phyloP scores from a whole-genome alignment of 2,888 invertebrate species.

The Geotrupes spiniger region DNA sequence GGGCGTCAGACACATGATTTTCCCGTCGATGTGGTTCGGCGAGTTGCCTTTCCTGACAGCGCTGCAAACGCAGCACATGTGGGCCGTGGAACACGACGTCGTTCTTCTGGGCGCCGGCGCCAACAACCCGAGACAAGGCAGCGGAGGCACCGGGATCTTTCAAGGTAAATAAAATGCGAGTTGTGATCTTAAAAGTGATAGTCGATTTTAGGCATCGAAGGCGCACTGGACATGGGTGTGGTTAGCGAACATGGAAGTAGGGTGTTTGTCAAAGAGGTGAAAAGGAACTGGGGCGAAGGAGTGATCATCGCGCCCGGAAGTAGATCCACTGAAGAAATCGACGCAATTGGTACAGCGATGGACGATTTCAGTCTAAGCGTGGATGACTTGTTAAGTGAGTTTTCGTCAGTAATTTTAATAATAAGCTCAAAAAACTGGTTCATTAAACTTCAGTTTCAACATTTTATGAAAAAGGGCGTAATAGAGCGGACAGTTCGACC shows the following conservation, averaged over 20 bases:
- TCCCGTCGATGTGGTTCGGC: conserved; percentile 78
- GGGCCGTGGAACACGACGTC: conserved; percentile 64
- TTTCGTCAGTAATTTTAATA: too few species aligned
- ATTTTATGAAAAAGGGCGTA: too few species aligned
- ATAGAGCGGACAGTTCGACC: too few species aligned
- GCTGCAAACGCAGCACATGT: conserved; percentile 67
- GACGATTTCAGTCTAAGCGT: conserved; percentile 9
- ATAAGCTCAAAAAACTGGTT: too few species aligned
- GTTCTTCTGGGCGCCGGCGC: conserved; percentile 71
- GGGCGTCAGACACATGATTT: conserved; percentile 59
- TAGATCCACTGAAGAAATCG: conserved; percentile 2
- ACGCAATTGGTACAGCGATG: conserved; percentile 4
- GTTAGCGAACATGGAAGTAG: conserved; percentile 14
- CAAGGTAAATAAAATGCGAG: conserved; percentile 42
- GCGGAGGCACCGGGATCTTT: conserved; percentile 75
- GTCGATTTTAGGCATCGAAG: conserved; percentile 17
- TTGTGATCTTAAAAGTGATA: too few species aligned
- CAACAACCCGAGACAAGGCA: conserved; percentile 59
- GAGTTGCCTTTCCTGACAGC: conserved; percentile 73
- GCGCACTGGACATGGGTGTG: conserved; percentile 18
- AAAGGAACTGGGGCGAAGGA: conserved; percentile 13
- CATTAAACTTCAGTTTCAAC: too few species aligned
- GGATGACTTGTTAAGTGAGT: conserved; percentile 13
- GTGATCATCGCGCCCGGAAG: background rate
- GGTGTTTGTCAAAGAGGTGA: conserved; percentile 18